phyloP scores from a whole-genome alignment of 2,797 vertebrate genomes.

The Chrysocyon brachyurus region DNA sequence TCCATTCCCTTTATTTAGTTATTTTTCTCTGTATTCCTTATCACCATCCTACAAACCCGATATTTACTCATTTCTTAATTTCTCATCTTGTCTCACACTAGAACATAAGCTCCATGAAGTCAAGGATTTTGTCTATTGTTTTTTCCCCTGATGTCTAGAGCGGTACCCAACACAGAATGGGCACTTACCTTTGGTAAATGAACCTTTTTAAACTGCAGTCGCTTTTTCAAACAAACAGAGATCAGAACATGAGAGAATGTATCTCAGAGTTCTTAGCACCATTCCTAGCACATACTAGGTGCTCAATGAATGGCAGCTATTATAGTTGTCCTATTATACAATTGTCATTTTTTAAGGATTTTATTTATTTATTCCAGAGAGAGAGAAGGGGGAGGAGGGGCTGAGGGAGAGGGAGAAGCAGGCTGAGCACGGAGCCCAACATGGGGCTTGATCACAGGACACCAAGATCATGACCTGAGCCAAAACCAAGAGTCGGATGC shows the following conservation, averaged over 20 bases:
- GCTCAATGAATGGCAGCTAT: background rate
- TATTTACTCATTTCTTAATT: background rate
- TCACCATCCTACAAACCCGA: background rate
- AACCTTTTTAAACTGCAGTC: background rate
- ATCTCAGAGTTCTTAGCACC: background rate
- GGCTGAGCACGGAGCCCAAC: background rate
- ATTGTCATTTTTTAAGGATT: background rate
- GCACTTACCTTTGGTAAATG: background rate
- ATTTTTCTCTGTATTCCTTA: background rate
- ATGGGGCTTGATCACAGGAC: background rate
- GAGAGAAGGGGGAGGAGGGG: background rate
- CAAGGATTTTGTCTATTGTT: background rate
- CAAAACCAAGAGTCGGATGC: background rate
- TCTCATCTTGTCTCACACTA: background rate
- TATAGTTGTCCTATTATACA: background rate
- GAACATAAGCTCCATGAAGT: background rate
- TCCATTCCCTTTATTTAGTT: background rate
- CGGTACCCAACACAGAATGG: background rate
- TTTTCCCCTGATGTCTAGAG: background rate
- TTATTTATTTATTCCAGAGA: background rate
- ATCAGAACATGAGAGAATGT: background rate
- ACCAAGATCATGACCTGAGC: background rate
- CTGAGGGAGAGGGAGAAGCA: background rate
- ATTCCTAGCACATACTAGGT: too few species aligned
- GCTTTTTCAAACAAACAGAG: background rate